Evolutionary conservation across 1,140 invertebrate genomes (phyloP).

Genomic region (Pseudomyrmex sp.): DNA sequence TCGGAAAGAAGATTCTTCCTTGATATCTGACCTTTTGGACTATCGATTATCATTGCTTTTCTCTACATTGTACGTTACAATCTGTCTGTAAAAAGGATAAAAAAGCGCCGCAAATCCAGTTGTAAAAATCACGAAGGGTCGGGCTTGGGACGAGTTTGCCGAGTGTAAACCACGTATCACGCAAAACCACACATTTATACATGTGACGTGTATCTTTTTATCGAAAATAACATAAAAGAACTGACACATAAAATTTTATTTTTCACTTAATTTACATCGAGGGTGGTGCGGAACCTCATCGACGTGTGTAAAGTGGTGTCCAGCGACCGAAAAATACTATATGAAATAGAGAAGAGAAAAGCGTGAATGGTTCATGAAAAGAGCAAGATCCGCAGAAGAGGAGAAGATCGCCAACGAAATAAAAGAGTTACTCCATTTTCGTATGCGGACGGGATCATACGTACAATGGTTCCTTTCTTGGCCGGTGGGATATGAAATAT

Average conservation of each 20-base stretch:
- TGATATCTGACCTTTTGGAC: constrained; percentile 2
- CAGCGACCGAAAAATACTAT: constrained; percentile 11
- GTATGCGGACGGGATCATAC: constrained; percentile 51
- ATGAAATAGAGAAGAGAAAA: constrained; percentile 9
- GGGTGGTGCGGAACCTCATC: not conserved
- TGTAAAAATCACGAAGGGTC: constrained; percentile 21
- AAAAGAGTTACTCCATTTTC: constrained; percentile 65
- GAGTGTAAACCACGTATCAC: no score
- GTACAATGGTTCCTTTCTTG: constrained; percentile 64
- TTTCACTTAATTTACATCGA: not conserved
- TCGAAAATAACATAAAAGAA: not conserved
- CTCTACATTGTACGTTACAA: constrained; percentile 15
- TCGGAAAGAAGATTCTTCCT: constrained; percentile 19
- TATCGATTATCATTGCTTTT: constrained; percentile 29
- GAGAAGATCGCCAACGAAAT: constrained; percentile 62
- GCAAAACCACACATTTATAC: no score
- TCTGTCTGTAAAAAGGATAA: not conserved
- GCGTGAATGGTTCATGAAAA: constrained; percentile 13
- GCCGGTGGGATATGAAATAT: constrained; percentile 73
- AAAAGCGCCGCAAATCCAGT: constrained; percentile 4
- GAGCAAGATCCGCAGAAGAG: constrained; percentile 28
- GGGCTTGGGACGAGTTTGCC: not conserved
- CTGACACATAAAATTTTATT: not conserved
- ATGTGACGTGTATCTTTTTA: no score
- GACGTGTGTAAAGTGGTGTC: not conserved